Percentiles rank a stretch among this genome's conserved stretches.
Conservation (phyloP, 2,888 invertebrate species). For the Patella ulyssiponensis region DNA sequence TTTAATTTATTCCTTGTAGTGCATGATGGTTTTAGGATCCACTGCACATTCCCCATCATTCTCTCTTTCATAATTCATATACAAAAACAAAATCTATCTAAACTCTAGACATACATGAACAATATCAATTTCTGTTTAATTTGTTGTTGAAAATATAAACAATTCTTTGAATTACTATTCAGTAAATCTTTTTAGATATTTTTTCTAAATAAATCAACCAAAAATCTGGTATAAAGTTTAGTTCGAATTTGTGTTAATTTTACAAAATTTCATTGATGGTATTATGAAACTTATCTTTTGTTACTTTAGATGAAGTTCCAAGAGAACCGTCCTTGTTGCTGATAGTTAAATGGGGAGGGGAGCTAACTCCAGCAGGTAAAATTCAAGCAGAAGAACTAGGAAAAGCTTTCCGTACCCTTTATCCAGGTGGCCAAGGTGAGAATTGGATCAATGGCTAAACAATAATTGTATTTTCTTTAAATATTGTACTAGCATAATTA, state of each 20-base stretch:
- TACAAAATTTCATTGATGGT: no score
- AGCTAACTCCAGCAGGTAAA: constrained; percentile 96
- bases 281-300: no score
- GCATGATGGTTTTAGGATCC: constrained; percentile 4
- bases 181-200: not conserved
- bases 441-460: not conserved
- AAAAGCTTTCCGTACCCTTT: constrained; percentile 98
- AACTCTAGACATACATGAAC: not conserved
- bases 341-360: constrained; percentile 99
- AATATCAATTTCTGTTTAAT: not conserved
- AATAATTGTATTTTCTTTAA: not conserved
- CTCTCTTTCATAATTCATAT: not conserved
- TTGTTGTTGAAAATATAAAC: not conserved
- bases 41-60: not conserved
- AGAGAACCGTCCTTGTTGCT: constrained; percentile 94
- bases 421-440: constrained; percentile 91
- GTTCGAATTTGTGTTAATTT: no score
- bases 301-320: constrained; percentile 79
- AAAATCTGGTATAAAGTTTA: no score
- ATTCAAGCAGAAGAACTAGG: constrained; percentile 98
- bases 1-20: not conserved
- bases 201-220: no score
- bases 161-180: not conserved
- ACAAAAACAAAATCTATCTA: not conserved
- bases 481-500: not conserved